Evolutionary conservation across 2,888 invertebrate species (phyloP), one percentile per base, ranked within the genome.

Genomic region (Agrenia bidenticulata): DNA sequence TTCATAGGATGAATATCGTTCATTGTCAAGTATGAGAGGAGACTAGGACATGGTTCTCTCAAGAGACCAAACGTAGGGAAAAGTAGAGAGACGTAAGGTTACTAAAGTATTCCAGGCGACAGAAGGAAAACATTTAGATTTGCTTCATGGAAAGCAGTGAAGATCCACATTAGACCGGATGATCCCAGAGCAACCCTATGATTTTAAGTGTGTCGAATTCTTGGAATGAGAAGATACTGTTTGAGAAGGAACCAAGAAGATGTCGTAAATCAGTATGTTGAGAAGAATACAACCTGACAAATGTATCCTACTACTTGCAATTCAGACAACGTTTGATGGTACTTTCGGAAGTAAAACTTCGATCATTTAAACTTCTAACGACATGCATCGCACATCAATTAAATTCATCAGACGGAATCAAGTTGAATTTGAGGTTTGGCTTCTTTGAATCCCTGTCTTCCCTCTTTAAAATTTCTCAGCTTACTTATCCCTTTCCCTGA

Each of bases 331-430:
- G 32, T 55, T 55, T 55, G 32, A 23, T 41, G 41, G 55, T 27
- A 39, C 59, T 62, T 49, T 58, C n/a, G 17, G 57, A 54, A 45
- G 59, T 41, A 62, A 66, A 62, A 66, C 58, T 62, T 66, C 53
- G 58, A 66, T 58, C 62, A 59, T 66, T 62, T 62, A 66, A 62
- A 59, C 54, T 66, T 62, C 54, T 62, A 62, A 60, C 64, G 62
- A 62, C 66, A 66, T 62, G 66, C 53, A 54, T 59, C 51, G 62
- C 62, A 62, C 59, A 62, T 66, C 66, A 66, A 66, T 66, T 66
- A 66, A 66, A 66, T 62, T 61, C 61, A 53, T 62, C 62, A 50
- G 58, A 62, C 50, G 27, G 58, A 56, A 62, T 37, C 41, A 59
- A 37, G 39, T 39, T 39, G 21, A 41, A 37, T 51, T 24, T 21